These are phyloP conservation scores for Siniperca scherzeri DNA, from an alignment of 2,797 vertebrate species.

Conservation along the genomic window DNA sequence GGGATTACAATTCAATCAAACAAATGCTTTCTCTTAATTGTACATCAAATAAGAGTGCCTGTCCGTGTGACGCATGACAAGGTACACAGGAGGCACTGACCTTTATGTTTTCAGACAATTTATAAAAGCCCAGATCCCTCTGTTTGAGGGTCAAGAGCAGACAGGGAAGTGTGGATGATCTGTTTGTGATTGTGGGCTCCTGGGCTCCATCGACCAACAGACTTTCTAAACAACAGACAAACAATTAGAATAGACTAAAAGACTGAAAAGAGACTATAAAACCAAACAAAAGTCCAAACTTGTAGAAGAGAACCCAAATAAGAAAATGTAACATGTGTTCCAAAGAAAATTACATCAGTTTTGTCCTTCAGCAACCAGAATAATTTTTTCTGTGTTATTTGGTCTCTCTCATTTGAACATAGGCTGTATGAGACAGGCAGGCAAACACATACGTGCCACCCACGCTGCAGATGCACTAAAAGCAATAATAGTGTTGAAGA, in stretches of 20 bases:
- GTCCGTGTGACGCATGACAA: constrained; percentile 52
- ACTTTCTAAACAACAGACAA: not conserved
- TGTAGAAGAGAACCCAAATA: not conserved
- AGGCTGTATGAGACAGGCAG: not conserved
- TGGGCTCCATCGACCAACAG: not conserved
- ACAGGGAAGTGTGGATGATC: not conserved
- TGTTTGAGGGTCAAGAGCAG: not conserved
- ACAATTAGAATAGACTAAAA: not conserved
- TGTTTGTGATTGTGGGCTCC: not conserved
- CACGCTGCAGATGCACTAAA: not conserved
- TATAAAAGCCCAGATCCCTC: not conserved
- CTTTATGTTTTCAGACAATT: constrained; percentile 51
- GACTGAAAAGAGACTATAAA: not conserved
- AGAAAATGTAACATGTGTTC: not conserved
- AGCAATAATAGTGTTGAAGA: not conserved
- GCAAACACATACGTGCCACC: not conserved
- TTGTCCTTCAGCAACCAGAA: not conserved
- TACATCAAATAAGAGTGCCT: constrained; percentile 76
- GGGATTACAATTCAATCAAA: constrained; percentile 85
- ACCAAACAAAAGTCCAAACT: not conserved
- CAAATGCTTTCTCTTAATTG: constrained; percentile 82
- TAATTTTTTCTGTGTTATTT: not conserved
- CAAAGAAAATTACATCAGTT: not conserved
- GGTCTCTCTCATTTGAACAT: not conserved
- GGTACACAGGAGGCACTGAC: constrained; percentile 38